Percentiles rank a stretch among this genome's conserved stretches.
Conservation (phyloP, 2,797 vertebrate genomes). For the Galago senegalensis region DNA sequence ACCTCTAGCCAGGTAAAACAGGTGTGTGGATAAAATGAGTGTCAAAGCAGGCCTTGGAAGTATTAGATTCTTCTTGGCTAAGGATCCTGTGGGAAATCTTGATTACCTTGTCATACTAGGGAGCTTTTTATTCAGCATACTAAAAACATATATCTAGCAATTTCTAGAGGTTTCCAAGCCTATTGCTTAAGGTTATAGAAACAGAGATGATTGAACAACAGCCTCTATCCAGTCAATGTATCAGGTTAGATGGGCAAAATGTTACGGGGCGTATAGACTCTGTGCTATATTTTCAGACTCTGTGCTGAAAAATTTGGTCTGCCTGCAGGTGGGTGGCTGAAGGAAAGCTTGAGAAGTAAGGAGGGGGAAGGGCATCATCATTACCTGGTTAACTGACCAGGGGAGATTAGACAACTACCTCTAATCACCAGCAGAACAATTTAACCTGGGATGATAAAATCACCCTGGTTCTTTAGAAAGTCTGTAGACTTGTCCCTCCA, state of each 20-base stretch:
- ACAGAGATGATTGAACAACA: neutral
- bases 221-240: neutral
- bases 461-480: neutral
- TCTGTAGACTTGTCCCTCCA: neutral
- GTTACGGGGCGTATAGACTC: neutral
- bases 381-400: neutral
- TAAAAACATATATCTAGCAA: neutral
- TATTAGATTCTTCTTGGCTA: neutral
- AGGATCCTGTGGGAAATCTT: neutral
- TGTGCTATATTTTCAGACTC: too few relatives aligned
- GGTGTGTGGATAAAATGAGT: neutral
- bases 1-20: constrained; percentile 1
- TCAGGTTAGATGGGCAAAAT: constrained; percentile 18
- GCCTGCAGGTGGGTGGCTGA: neutral
- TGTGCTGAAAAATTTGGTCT: neutral
- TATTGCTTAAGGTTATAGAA: neutral
- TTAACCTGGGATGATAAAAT: neutral
- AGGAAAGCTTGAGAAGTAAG: neutral
- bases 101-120: neutral
- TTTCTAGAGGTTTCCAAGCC: neutral
- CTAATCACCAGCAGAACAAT: neutral
- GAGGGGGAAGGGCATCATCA: neutral
- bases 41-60: neutral
- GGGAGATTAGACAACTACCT: neutral
- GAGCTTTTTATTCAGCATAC: neutral